Conservation (phyloP, 23 tunicate species). For the Ciona savignyi region DNA sequence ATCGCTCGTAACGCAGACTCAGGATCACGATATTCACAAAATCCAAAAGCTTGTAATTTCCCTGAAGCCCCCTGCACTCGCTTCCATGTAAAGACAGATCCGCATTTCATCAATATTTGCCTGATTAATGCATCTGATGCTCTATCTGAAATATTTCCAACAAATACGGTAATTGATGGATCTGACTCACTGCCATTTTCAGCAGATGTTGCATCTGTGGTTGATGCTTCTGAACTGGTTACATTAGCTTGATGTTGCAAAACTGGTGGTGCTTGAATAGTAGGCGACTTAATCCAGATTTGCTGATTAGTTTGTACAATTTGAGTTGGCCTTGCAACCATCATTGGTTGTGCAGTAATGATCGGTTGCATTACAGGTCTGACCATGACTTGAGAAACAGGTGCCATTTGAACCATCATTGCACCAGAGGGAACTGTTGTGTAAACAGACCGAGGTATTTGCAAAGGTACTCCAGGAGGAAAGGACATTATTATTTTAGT, state of each 20-base stretch:
- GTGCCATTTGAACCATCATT: conserved; percentile 89
- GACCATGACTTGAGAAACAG: conserved; percentile 56
- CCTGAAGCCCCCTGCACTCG: conserved; percentile 96
- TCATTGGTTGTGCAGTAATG: conserved; percentile 27
- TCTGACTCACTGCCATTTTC: conserved; percentile 10
- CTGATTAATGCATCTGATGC: conserved; percentile 90
- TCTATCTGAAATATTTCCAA: conserved; percentile 94
- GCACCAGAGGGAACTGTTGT: conserved; percentile 73
- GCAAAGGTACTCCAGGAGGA: conserved; percentile 68
- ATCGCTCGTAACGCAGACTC: conserved; percentile 96
- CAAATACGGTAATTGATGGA: conserved; percentile 92
- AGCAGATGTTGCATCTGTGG: background rate
- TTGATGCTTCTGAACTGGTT: background rate
- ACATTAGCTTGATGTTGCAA: background rate
- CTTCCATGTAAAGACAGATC: conserved; percentile 89
- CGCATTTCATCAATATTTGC: conserved; percentile 95
- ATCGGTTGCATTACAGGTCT: conserved; percentile 38
- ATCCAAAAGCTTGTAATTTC: conserved; percentile 96
- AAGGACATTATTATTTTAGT: conserved; percentile 67
- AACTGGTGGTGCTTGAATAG: conserved; percentile 2
- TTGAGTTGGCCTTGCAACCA: conserved; percentile 19
- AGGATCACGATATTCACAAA: conserved; percentile 92
- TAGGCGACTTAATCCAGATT: conserved; percentile 19
- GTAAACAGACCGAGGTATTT: conserved; percentile 46
- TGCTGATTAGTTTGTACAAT: conserved; percentile 14